A percentile compares a stretch with the other conserved stretches of the same genome.
These are phyloP conservation scores for Gambelia wislizenii DNA, from an alignment of 2,797 vertebrate genomes.

Conservation along the genomic window DNA sequence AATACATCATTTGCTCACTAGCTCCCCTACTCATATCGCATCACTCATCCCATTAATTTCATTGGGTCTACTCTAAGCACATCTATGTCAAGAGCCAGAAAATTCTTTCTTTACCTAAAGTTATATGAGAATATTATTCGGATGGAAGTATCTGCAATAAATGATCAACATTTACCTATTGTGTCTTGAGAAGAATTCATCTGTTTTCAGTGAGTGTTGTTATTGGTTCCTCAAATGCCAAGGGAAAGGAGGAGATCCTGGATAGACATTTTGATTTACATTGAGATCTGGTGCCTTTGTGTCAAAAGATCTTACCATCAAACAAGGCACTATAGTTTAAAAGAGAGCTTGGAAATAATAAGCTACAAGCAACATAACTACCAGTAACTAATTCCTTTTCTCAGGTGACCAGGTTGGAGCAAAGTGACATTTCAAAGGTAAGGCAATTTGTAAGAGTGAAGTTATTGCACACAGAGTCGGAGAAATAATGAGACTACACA, in stretches of 20 bases:
- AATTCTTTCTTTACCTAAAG: neutral
- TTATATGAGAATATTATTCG: neutral
- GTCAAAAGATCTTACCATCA: neutral
- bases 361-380: no score
- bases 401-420: no score
- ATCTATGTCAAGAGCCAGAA: no score
- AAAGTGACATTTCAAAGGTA: no score
- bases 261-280: neutral
- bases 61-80: no score
- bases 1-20: constrained; percentile 62
- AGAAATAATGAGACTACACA: no score
- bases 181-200: neutral
- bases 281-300: neutral
- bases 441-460: no score
- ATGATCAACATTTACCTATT: neutral
- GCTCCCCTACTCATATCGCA: constrained; percentile 31
- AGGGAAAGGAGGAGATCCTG: neutral
- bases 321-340: neutral
- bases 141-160: neutral
- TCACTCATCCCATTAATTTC: constrained; percentile 31
- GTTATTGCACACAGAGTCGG: no score
- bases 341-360: no score
- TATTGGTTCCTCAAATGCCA: neutral
- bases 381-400: no score
- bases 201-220: neutral